A percentile compares a stretch with the other conserved stretches of the same genome.
phyloP scores from a whole-genome alignment of 2,113 vertebrate species.

The Paralichthys olivaceus region DNA sequence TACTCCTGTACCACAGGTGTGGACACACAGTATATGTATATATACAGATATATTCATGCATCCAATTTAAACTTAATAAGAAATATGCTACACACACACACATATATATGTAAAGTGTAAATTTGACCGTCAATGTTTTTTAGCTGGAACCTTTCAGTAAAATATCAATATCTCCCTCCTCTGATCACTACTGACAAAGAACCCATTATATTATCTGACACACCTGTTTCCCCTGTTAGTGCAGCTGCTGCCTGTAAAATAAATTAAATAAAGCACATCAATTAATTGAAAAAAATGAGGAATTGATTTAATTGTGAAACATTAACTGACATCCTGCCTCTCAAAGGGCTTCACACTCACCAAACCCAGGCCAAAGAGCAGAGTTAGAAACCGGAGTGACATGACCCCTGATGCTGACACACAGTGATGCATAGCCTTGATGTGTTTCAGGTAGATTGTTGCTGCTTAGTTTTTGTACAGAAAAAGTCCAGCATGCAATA shows the following conservation, averaged over 20 bases:
- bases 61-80: too few species aligned
- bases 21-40: too few species aligned
- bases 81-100: too few species aligned
- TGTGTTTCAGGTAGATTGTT: background rate
- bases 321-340: background rate
- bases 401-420: slow-evolving; percentile 23
- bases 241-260: slow-evolving; percentile 45
- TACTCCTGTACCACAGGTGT: too few species aligned
- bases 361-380: slow-evolving; percentile 37
- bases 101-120: too few species aligned
- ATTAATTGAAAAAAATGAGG: background rate
- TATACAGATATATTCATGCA: too few species aligned
- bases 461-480: background rate
- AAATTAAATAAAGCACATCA: background rate
- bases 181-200: background rate
- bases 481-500: background rate
- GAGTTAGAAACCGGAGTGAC: slow-evolving; percentile 24
- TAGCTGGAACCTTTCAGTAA: background rate
- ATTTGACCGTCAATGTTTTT: too few species aligned
- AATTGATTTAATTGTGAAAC: background rate
- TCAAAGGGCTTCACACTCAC: slow-evolving; percentile 14
- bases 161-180: background rate
- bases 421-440: background rate
- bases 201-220: background rate
- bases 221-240: slow-evolving; percentile 62